These are phyloP conservation scores for Carcina quercana DNA, from an alignment of 2,888 invertebrate species.

Conservation along the genomic window DNA sequence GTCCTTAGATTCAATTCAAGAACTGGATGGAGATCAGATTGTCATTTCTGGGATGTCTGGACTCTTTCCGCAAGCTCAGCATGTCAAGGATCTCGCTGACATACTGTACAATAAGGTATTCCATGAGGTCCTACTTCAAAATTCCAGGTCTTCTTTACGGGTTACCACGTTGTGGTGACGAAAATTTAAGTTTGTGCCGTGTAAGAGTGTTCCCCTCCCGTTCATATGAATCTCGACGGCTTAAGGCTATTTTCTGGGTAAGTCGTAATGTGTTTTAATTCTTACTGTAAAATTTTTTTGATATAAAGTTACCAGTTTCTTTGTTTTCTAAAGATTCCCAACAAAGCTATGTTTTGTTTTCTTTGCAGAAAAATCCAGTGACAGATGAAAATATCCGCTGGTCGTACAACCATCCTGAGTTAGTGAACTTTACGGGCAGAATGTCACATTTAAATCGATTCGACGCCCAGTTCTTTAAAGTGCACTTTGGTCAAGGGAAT, in stretches of 20 bases:
- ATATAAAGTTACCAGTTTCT: too few relatives aligned
- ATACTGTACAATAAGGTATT: slow-evolving; percentile 42
- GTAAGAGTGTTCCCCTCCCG: too few relatives aligned
- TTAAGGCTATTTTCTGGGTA: too few relatives aligned
- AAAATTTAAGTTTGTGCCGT: too few relatives aligned
- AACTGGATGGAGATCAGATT: slow-evolving; percentile 10
- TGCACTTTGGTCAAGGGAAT: neutral
- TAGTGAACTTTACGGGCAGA: neutral
- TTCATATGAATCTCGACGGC: too few relatives aligned
- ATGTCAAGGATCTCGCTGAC: slow-evolving; percentile 29
- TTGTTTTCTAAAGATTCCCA: too few relatives aligned
- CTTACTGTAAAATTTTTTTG: too few relatives aligned
- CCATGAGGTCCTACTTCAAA: neutral
- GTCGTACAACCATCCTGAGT: neutral
- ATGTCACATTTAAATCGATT: neutral
- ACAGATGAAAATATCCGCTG: neutral
- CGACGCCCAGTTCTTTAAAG: neutral
- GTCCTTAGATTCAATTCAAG: neutral
- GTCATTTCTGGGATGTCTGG: slow-evolving; percentile 35
- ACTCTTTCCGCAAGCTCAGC: slow-evolving; percentile 25
- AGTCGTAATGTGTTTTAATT: too few relatives aligned
- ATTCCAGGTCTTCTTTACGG: too few relatives aligned
- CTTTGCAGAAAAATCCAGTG: neutral
- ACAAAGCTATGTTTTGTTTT: too few relatives aligned
- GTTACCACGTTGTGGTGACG: too few relatives aligned